Conservation (phyloP, 2,113 vertebrate genomes). For the Hiodon alosoides region DNA sequence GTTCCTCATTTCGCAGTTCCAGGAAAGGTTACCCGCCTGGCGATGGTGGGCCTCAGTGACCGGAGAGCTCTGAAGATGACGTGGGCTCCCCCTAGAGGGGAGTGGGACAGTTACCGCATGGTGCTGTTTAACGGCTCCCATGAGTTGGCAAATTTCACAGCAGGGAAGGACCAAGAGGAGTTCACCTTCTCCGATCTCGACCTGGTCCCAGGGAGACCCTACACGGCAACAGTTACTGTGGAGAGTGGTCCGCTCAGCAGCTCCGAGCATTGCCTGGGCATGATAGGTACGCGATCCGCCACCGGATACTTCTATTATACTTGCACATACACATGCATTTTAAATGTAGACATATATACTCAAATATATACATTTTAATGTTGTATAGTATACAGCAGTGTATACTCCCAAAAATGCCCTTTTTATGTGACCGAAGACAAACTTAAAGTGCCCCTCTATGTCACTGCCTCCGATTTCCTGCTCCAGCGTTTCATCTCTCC, state of each 20-base stretch:
- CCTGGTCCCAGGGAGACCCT: slow-evolving; percentile 71
- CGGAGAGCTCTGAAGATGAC: slow-evolving; percentile 61
- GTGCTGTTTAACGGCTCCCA: slow-evolving; percentile 62
- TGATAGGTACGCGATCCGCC: slow-evolving; percentile 65
- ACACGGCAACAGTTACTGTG: slow-evolving; percentile 68
- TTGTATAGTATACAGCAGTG: too few relatives aligned
- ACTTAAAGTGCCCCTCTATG: background rate
- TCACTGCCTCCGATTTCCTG: background rate
- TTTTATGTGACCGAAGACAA: background rate
- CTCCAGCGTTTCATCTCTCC: background rate
- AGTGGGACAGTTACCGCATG: slow-evolving; percentile 75
- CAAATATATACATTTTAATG: too few relatives aligned
- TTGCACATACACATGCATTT: background rate
- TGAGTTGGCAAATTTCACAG: slow-evolving; percentile 53
- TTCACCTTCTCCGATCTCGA: slow-evolving; percentile 49
- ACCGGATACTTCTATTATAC: background rate
- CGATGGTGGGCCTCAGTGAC: slow-evolving; percentile 40
- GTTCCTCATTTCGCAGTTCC: slow-evolving; percentile 64
- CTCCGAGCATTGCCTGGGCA: slow-evolving; percentile 59
- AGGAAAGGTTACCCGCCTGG: slow-evolving; percentile 59
- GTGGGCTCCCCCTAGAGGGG: slow-evolving; percentile 79
- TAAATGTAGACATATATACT: background rate
- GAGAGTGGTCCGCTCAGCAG: slow-evolving; percentile 68
- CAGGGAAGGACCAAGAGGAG: slow-evolving; percentile 46
- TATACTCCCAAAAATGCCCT: too few relatives aligned